Base-by-base conservation (phyloP, 2,888 invertebrate genomes). In the Reticulitermes lucifugus region DNA sequence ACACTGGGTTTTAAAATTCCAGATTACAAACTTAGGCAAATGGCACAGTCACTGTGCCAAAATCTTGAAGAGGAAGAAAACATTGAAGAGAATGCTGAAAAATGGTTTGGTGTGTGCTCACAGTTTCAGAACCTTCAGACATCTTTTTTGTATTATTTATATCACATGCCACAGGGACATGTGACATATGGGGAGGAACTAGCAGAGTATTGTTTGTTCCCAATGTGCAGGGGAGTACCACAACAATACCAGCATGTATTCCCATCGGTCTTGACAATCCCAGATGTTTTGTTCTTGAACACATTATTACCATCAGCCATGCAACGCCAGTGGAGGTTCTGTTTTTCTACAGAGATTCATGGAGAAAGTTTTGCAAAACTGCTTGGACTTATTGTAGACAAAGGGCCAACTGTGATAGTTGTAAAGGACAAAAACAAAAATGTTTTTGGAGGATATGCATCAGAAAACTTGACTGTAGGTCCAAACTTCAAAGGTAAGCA, bases 301-400 rank as follows among this genome's bases (percentile, higher is more conserved):
- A 94, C 94, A 71, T 94, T 95, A 89, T 91, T 98, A 84, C 97
- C 97, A 0, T 93, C 93, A 86, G 94, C 95, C 87, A 93, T 94
- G 87, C 95, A 96, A 89, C 91, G 94, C 87, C 95, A 96, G 90
- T 98, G 98, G 98, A 92, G 97, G 88, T 96, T 97, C 89, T 92
- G 98, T 5, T 98, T 97, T 91, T 97, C 96, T 12, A 96, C 96
- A 25, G 94, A 95, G 89, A 94, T 96, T 84, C 96, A 98, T 89
- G 98, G 98, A 0, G 97, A 98, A 91, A 97, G 97, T 84, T 98
- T 97, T 91, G 95, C 97, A 5, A 96, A 96, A 22, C 93, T 96
- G 92, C 92, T 95, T 46, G 95, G 96, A 83, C 94, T 96, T 83
- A 95, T 97, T 87, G 92, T 94, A 84, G 94, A 96, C 89, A 95